Conservation (phyloP, 2,113 vertebrate species). For the Caracal caracal region DNA sequence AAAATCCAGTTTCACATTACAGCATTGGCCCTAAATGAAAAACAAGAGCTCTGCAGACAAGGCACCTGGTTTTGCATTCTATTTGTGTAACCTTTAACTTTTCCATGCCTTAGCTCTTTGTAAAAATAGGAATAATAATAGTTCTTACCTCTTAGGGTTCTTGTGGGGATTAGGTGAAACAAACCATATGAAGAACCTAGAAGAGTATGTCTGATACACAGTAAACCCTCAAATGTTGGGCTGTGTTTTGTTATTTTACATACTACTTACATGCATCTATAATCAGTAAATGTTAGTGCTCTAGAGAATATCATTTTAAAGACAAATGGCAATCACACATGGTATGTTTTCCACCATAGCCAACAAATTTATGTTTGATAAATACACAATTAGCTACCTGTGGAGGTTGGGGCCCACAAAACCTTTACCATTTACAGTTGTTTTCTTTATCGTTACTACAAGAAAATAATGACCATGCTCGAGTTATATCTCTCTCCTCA, state of each 20-base stretch:
- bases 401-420: not conserved
- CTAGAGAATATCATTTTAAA: slow-evolving; percentile 45
- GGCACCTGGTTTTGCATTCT: slow-evolving; percentile 13
- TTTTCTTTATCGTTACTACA: slow-evolving; percentile 59
- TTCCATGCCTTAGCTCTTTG: not conserved
- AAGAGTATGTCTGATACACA: not conserved
- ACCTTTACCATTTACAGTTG: slow-evolving; percentile 57
- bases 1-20: slow-evolving; percentile 44
- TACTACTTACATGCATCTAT: slow-evolving; percentile 28
- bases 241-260: slow-evolving; percentile 49
- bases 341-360: slow-evolving; percentile 7
- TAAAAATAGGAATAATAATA: slow-evolving; percentile 46
- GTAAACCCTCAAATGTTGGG: not conserved
- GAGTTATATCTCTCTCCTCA: slow-evolving; percentile 57
- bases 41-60: slow-evolving; percentile 33
- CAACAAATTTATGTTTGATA: not conserved
- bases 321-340: not conserved
- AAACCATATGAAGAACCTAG: not conserved
- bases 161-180: slow-evolving; percentile 46
- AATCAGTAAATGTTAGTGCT: slow-evolving; percentile 34
- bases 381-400: not conserved
- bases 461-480: slow-evolving; percentile 70
- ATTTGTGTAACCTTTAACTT: slow-evolving; percentile 12
- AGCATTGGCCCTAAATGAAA: slow-evolving; percentile 53
- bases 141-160: not conserved